Conservation (phyloP, 2,797 vertebrate genomes). For the Hydrophis major region DNA sequence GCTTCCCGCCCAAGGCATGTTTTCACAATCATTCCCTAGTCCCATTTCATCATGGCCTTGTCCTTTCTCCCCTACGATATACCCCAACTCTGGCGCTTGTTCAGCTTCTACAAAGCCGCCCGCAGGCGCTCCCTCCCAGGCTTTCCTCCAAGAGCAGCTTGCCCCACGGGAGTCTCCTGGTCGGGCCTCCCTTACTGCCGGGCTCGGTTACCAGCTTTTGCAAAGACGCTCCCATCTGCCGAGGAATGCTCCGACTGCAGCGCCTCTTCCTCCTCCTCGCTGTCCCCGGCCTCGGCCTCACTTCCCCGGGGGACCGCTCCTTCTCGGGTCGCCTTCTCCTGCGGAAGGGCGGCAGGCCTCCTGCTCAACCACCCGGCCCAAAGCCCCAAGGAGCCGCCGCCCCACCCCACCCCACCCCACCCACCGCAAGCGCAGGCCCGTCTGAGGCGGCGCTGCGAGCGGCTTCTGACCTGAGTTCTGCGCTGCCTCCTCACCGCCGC, state of each 20-base stretch:
- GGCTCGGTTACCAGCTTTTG: neutral
- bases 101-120: neutral
- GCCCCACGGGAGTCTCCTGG: neutral
- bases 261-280: neutral
- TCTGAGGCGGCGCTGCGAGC: neutral
- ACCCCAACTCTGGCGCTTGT: neutral
- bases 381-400: neutral
- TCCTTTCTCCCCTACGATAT: neutral
- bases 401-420: too few relatives aligned
- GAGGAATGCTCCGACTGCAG: neutral
- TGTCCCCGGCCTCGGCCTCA: neutral
- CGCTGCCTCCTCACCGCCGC: conserved; percentile 89
- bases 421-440: neutral
- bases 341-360: too few relatives aligned
- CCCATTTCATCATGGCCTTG: neutral
- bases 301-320: neutral
- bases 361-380: neutral
- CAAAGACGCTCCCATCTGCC: neutral
- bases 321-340: neutral
- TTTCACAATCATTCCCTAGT: neutral
- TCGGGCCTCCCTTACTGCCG: neutral
- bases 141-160: neutral
- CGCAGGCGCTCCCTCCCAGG: too few relatives aligned
- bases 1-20: fast-evolving
- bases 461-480: conserved; percentile 55